Evolutionary conservation across 2,888 invertebrate species (phyloP).

Genomic region (Morpho achilles): DNA sequence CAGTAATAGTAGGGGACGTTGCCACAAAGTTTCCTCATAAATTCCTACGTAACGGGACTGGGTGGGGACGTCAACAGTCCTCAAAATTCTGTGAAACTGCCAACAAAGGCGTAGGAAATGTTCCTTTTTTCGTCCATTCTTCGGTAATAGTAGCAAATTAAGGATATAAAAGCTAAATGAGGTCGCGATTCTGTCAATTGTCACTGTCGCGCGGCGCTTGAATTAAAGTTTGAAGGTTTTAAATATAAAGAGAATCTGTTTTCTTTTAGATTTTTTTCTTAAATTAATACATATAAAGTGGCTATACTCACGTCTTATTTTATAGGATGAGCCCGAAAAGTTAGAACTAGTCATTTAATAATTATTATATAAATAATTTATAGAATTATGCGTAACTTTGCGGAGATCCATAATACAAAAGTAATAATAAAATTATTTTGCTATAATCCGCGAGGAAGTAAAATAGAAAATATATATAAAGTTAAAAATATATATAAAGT

Average conservation of each 20-base stretch:
- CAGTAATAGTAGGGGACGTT: conserved; percentile 17
- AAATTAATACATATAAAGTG: background rate
- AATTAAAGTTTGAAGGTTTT: conserved; percentile 17
- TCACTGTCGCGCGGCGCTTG: conserved; percentile 31
- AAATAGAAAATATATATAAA: too few relatives aligned
- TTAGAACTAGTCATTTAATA: too few relatives aligned
- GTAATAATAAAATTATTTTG: too few relatives aligned
- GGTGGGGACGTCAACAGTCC: conserved; percentile 36
- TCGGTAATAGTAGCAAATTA: conserved; percentile 62
- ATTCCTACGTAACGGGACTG: conserved; percentile 22
- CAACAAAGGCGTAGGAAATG: conserved; percentile 53
- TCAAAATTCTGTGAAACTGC: conserved; percentile 48
- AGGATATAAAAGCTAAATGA: conserved; percentile 64
- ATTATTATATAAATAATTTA: too few relatives aligned
- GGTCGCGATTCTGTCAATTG: conserved; percentile 59
- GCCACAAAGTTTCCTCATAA: conserved; percentile 27
- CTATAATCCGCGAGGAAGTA: too few relatives aligned
- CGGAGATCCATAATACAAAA: too few relatives aligned
- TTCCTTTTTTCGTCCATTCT: conserved; percentile 45
- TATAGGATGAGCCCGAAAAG: too few relatives aligned
- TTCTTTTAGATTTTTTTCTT: background rate
- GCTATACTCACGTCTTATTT: too few relatives aligned
- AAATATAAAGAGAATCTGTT: too few relatives aligned
- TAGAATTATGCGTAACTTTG: too few relatives aligned
- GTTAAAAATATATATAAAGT: too few relatives aligned